Conservation (phyloP, 1,140 invertebrate species). For the Riptortus pedestris region DNA sequence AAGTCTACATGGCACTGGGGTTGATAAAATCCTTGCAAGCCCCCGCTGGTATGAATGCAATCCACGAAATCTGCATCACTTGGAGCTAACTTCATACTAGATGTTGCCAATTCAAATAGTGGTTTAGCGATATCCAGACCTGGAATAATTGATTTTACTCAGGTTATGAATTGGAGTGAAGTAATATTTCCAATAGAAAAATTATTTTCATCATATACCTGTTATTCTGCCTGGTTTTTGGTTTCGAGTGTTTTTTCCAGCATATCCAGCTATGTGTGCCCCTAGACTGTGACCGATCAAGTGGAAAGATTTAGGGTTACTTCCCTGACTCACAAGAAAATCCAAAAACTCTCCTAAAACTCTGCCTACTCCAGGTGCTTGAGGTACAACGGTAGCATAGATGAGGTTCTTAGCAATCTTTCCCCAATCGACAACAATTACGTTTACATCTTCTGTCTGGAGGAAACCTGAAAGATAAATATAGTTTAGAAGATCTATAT, state of each 20-base stretch:
- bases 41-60: slow-evolving; percentile 57
- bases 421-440: slow-evolving; percentile 48
- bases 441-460: slow-evolving; percentile 40
- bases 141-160: background rate
- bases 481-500: too few species aligned
- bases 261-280: slow-evolving; percentile 52
- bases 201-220: slow-evolving; percentile 1
- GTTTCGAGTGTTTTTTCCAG: slow-evolving; percentile 35
- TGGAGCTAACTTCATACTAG: background rate
- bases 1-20: slow-evolving; percentile 62
- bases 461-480: slow-evolving; percentile 21
- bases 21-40: slow-evolving; percentile 41
- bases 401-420: slow-evolving; percentile 37
- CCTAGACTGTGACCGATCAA: slow-evolving; percentile 58
- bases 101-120: background rate
- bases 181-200: too few species aligned
- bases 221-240: slow-evolving; percentile 18
- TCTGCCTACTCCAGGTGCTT: slow-evolving; percentile 50
- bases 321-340: slow-evolving; percentile 41
- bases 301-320: slow-evolving; percentile 42
- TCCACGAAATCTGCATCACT: slow-evolving; percentile 63
- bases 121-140: background rate
- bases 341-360: slow-evolving; percentile 49
- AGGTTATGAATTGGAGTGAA: too few species aligned
- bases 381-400: slow-evolving; percentile 41